These are phyloP conservation scores for Strix occidentalis DNA, from an alignment of 2,797 vertebrate species.

Conservation along the genomic window DNA sequence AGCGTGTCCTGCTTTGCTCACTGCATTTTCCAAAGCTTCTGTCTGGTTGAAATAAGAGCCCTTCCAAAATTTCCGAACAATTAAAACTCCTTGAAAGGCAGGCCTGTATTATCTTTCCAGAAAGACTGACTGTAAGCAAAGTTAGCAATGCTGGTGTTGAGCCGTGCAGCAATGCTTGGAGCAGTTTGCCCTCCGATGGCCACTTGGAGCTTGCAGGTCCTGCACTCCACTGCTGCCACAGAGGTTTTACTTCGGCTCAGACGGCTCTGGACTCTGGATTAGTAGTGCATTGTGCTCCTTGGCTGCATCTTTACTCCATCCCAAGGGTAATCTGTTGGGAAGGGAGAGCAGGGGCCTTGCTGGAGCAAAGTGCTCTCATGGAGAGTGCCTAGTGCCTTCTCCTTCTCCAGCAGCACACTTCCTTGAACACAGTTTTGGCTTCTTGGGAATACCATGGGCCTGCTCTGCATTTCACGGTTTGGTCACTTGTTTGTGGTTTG, in stretches of 20 bases:
- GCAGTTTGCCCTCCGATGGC: slow-evolving; percentile 67
- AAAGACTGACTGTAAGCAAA: neutral
- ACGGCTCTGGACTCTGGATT: neutral
- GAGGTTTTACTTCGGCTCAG: neutral
- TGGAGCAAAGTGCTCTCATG: neutral
- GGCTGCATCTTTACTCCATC: neutral
- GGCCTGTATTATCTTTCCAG: neutral
- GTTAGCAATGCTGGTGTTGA: neutral
- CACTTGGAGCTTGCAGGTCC: slow-evolving; percentile 22
- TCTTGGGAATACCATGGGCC: neutral
- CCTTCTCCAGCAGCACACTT: neutral
- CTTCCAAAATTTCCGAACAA: neutral
- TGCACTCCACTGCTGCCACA: neutral
- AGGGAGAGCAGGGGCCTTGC: neutral
- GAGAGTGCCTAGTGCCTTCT: neutral
- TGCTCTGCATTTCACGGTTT: neutral
- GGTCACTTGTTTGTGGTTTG: neutral
- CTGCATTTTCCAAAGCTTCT: neutral
- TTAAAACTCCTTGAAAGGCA: slow-evolving; percentile 42
- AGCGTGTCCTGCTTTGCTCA: neutral
- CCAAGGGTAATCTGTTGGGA: neutral
- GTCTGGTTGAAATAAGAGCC: slow-evolving; percentile 5
- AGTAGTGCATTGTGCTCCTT: neutral
- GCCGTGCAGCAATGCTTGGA: slow-evolving; percentile 2
- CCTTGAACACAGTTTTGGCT: neutral